Base-by-base conservation (phyloP, 2,797 vertebrate genomes). In the Chelon labrosus region DNA sequence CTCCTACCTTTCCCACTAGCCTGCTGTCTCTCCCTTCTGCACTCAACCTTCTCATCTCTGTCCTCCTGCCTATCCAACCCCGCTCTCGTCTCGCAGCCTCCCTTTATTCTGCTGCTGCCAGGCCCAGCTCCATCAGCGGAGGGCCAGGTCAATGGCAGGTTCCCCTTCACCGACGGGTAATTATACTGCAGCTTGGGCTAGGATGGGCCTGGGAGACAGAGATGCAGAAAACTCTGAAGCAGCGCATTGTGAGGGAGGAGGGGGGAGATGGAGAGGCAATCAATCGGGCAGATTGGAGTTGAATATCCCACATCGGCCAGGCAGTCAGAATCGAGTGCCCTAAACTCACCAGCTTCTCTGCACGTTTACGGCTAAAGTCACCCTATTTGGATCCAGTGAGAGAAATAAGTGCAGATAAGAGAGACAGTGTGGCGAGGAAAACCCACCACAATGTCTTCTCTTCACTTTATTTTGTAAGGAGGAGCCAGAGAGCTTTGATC, bases 261-360 rank as follows among this genome's bases (percentile, higher is more conserved):
- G n/a, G 16, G 19, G 56, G 47, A 35, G 58, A 51, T 53, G 52
- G 79, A 86, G 85, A 89, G 85, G 86, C 88, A 93, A 93, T 94
- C 93, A 92, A 88, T 91, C 56, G 80, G 54, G 67, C 80, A 92
- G 87, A 93, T 92, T 90, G 84, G 83, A 91, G 83, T 54, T 87
- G 88, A 93, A 93, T 88, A 89, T 89, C 89, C 84, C 70, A 80
- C 77, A 79, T 77, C 55, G 69, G 70, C 66, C 50, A 50, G 19
- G 52, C 61, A 35, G 53, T 66, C 66, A 73, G 76, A 89, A 89
- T 90, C 46, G 47, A 86, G 83, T 86, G 85, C 80, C 81, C 77
- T 88, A 81, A 91, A 87, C 75, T 79, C 68, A 9, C 72, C 68
- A 38, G 63, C 44, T 42, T 65, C 55, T 85, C 65, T 19, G 17